A percentile compares a stretch with the other conserved stretches of the same genome.
Conservation (phyloP, 2,113 vertebrate species). For the Eulemur rufifrons region DNA sequence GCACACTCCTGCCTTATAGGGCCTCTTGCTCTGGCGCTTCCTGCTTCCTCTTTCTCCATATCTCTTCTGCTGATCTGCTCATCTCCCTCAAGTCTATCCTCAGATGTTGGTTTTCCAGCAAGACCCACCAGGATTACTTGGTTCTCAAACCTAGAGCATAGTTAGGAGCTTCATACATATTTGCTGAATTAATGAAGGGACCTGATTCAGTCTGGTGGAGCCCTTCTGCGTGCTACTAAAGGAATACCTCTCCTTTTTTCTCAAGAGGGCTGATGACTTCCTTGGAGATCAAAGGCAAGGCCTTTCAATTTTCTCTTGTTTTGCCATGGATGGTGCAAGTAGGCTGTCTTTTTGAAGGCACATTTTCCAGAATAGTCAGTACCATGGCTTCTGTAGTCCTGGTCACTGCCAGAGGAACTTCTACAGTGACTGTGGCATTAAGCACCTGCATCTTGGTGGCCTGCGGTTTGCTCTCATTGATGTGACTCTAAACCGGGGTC, state of each 20-base stretch:
- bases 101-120: neutral
- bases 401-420: neutral
- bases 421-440: neutral
- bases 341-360: neutral
- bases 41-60: neutral
- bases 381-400: neutral
- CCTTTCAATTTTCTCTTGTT: neutral
- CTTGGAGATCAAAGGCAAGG: neutral
- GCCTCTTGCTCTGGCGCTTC: neutral
- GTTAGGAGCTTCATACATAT: neutral
- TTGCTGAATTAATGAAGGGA: neutral
- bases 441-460: neutral
- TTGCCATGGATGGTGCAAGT: neutral
- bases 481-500: neutral
- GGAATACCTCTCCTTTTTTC: neutral
- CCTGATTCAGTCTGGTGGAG: neutral
- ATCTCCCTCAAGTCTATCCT: neutral
- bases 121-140: neutral
- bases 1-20: neutral
- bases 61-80: neutral
- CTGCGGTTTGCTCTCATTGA: neutral
- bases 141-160: neutral
- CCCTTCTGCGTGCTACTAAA: neutral
- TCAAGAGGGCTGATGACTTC: neutral
- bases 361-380: neutral